A percentile compares a stretch with the other conserved stretches of the same genome.
Evolutionary conservation across 2,797 vertebrate genomes (phyloP).

Genomic region (Fistularia tabacaria): DNA sequence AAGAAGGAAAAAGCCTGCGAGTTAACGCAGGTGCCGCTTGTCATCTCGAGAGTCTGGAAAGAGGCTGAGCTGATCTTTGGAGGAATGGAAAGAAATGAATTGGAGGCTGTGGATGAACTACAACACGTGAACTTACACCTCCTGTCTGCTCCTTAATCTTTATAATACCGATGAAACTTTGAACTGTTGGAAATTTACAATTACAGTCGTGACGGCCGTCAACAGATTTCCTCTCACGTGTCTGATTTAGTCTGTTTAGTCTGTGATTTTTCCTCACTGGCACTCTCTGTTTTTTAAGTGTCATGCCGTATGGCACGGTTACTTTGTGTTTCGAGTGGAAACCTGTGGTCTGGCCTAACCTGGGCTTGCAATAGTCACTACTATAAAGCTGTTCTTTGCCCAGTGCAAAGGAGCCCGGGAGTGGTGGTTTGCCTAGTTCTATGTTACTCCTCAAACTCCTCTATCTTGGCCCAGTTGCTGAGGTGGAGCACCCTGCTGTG

Average conservation of each 20-base stretch:
- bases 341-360: constrained; percentile 8
- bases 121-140: no score
- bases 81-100: no score
- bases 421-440: constrained; percentile 23
- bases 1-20: no score
- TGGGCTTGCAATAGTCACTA: constrained; percentile 24
- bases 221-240: constrained; percentile 29
- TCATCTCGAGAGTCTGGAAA: no score
- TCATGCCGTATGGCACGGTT: constrained; percentile 14
- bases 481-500: no score
- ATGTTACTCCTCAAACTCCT: constrained; percentile 16
- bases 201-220: not conserved
- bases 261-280: not conserved
- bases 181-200: no score
- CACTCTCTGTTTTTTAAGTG: constrained; percentile 14
- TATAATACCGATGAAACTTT: no score
- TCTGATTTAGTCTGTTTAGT: constrained; percentile 15
- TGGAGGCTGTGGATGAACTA: no score
- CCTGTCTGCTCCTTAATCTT: no score
- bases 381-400: constrained; percentile 20
- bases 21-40: no score
- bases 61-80: no score
- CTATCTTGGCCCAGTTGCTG: constrained; percentile 1
- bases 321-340: constrained; percentile 25
- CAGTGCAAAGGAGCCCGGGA: constrained; percentile 1